phyloP scores from a whole-genome alignment of 2,797 vertebrate genomes.

The Channallabes apus region DNA sequence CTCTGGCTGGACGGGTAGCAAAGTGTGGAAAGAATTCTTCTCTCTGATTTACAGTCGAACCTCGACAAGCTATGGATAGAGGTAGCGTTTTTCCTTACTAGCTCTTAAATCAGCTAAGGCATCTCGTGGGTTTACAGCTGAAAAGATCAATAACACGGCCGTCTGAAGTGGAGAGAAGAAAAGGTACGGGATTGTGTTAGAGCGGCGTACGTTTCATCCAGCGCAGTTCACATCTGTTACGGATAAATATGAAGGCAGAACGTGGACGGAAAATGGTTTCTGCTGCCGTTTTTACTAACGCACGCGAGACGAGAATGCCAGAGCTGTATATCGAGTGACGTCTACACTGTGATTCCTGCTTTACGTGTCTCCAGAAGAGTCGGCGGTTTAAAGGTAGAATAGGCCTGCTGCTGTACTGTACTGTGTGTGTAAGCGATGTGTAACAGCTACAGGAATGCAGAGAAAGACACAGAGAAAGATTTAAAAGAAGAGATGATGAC shows the following conservation, averaged over 20 bases:
- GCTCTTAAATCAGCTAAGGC: slow-evolving; percentile 25
- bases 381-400: slow-evolving; percentile 35
- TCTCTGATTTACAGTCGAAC: slow-evolving; percentile 14
- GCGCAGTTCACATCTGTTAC: slow-evolving; percentile 10
- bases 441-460: slow-evolving; percentile 26
- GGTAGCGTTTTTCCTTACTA: slow-evolving; percentile 21
- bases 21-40: slow-evolving; percentile 17
- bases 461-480: not conserved
- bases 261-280: not conserved
- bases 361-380: slow-evolving; percentile 19
- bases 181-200: slow-evolving; percentile 38
- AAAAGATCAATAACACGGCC: slow-evolving; percentile 46
- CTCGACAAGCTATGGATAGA: slow-evolving; percentile 8
- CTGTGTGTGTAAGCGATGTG: slow-evolving; percentile 31
- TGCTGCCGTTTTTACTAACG: not conserved
- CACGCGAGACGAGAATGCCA: not conserved
- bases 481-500: not conserved
- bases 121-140: slow-evolving; percentile 31
- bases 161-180: slow-evolving; percentile 42
- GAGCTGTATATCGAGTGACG: not conserved
- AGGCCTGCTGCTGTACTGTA: slow-evolving; percentile 19
- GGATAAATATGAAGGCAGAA: slow-evolving; percentile 3
- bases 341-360: slow-evolving; percentile 4
- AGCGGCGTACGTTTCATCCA: slow-evolving; percentile 24
- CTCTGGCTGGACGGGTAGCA: not conserved